Base-by-base conservation (phyloP, 23 tunicate genomes). In the Trididemnum clinides region DNA sequence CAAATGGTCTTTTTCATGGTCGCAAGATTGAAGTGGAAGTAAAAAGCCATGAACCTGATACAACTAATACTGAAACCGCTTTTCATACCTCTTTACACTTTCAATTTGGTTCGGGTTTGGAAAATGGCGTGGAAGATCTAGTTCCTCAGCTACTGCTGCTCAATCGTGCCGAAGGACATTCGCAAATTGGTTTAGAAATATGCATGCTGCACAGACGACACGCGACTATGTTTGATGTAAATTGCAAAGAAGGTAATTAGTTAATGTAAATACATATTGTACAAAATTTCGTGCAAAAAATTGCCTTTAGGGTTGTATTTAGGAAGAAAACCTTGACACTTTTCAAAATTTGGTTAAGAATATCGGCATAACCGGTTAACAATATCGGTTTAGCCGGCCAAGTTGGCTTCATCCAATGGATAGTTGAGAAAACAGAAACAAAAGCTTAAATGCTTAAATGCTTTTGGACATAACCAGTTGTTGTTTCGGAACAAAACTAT, bases 181-280 rank as follows among this genome's bases (percentile, higher is more conserved):
- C 10, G 10, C 12, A 7, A 7, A 22, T 6, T 25, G 28, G 28
- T 5, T 63, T 63, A 6, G 71, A 63, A n/a, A 22, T 63, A 10
- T 63, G 71, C 71, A n/a, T 63, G 28, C 22, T n/a, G 5, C 71
- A 63, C 28, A 18, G 71, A 63, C 71, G 71, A 10, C 71, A 63
- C 28, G 71, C n/a, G 28, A 25, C 26, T 10, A 22, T 63, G 22
- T 63, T 63, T 63, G 71, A 63, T 21, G 28, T 63, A 15, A 7
- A 63, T 15, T n/a, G 71, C 7, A 7, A 21, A 15, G 71, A 21
- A 15, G 23, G 57, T 49, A 49, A 49, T 12, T n/a, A n/a, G n/a
- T n/a, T n/a, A n/a, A n/a, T n/a, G n/a, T n/a, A n/a, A n/a, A n/a
- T n/a, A n/a, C n/a, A n/a, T n/a, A n/a, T n/a, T n/a, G n/a, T n/a